Evolutionary conservation across 2,797 vertebrate genomes (phyloP).

Genomic region (Triplophysa bombifrons): DNA sequence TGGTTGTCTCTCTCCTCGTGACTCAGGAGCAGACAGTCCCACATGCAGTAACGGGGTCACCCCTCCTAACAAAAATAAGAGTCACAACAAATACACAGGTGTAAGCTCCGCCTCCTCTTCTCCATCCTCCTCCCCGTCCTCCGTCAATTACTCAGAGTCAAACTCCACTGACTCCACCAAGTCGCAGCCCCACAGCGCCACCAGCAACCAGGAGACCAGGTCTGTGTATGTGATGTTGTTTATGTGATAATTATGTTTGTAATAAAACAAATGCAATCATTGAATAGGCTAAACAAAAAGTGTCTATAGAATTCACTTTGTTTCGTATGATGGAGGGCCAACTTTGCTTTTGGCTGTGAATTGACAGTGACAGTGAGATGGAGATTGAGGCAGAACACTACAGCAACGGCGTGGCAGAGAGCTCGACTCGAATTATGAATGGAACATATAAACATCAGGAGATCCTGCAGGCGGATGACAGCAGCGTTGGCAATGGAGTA

Average conservation of each 20-base stretch:
- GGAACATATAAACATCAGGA: slow-evolving; percentile 96
- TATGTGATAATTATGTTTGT: slow-evolving; percentile 9
- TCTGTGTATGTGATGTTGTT: slow-evolving; percentile 60
- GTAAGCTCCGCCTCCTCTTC: slow-evolving; percentile 92
- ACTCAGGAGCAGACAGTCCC: slow-evolving; percentile 90
- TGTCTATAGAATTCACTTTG: not conserved
- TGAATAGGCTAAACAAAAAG: too few relatives aligned
- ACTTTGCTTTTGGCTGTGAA: not conserved
- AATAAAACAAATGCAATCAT: not conserved
- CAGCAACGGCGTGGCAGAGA: slow-evolving; percentile 90
- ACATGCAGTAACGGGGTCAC: slow-evolving; percentile 95
- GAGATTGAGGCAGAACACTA: slow-evolving; percentile 96
- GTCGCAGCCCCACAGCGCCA: slow-evolving; percentile 95
- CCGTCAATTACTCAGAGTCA: slow-evolving; percentile 96
- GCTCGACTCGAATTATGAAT: slow-evolving; percentile 90
- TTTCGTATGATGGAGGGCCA: too few relatives aligned
- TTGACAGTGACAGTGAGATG: slow-evolving; percentile 93
- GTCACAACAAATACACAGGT: slow-evolving; percentile 89
- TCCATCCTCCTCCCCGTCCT: slow-evolving; percentile 93
- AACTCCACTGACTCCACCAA: slow-evolving; percentile 98
- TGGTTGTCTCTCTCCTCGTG: slow-evolving; percentile 48
- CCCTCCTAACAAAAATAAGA: slow-evolving; percentile 88
- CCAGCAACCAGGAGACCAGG: slow-evolving; percentile 98
- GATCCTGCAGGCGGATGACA: slow-evolving; percentile 91
- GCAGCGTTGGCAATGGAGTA: slow-evolving; percentile 87